Conservation (phyloP, 2,888 invertebrate species). For the Onthophagus sagittarius region DNA sequence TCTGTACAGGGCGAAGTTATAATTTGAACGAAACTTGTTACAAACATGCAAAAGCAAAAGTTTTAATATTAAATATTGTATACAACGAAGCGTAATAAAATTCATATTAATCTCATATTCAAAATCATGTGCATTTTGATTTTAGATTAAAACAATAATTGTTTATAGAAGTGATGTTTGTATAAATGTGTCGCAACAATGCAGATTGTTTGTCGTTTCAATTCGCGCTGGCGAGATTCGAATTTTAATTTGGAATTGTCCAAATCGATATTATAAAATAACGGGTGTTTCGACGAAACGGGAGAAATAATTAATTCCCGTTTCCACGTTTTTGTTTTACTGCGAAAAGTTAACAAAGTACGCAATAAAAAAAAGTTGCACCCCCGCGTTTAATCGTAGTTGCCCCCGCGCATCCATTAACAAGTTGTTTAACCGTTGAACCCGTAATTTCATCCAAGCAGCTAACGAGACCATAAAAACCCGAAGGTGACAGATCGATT, state of each 20-base stretch:
- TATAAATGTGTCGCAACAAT: background rate
- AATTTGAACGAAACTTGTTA: too few relatives aligned
- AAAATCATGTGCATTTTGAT: background rate
- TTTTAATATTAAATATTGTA: too few relatives aligned
- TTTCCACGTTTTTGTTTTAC: background rate
- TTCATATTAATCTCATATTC: background rate
- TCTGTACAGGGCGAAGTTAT: too few relatives aligned
- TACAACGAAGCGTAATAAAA: too few relatives aligned
- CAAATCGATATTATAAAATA: background rate
- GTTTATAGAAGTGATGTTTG: background rate
- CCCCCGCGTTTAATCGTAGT: background rate
- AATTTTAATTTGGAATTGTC: background rate
- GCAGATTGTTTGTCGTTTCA: background rate
- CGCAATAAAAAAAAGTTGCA: background rate
- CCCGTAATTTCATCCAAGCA: background rate
- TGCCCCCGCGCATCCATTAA: background rate
- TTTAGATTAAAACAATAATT: background rate
- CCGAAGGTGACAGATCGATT: slow-evolving; percentile 5
- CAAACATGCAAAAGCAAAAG: too few relatives aligned
- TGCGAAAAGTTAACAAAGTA: background rate
- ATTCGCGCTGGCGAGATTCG: background rate
- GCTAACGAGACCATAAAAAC: background rate
- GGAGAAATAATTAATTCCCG: background rate
- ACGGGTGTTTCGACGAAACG: background rate
- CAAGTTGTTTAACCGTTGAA: background rate